A percentile compares a stretch with the other conserved stretches of the same genome.
Evolutionary conservation across 2,113 vertebrate species (phyloP).

Genomic region (Petaurus breviceps): DNA sequence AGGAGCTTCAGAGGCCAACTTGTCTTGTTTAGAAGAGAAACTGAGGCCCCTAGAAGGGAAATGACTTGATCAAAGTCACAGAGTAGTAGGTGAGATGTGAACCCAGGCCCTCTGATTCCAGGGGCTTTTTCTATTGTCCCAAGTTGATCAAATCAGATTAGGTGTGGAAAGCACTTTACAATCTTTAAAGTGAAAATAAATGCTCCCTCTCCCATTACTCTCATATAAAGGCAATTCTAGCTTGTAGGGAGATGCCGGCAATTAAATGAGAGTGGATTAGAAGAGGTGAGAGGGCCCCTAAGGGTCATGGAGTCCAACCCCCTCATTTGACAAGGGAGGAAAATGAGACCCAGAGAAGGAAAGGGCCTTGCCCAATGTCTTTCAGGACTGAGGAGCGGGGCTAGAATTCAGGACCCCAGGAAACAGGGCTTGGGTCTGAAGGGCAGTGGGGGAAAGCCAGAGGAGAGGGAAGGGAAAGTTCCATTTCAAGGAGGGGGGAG

Average conservation of each 20-base stretch:
- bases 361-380: not conserved
- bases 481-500: conserved; percentile 16
- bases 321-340: not conserved
- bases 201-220: not conserved
- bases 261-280: not conserved
- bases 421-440: not conserved
- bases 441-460: not conserved
- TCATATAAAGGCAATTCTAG: not conserved
- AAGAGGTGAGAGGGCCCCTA: not conserved
- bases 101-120: not conserved
- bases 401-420: conserved; percentile 42
- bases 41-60: not conserved
- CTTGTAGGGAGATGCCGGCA: not conserved
- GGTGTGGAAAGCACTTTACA: not conserved
- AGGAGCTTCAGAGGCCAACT: not conserved
- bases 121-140: not conserved
- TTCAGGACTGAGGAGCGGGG: not conserved
- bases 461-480: not conserved
- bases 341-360: not conserved
- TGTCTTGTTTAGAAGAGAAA: not conserved
- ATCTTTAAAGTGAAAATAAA: not conserved
- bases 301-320: not conserved
- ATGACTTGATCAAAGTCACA: not conserved
- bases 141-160: not conserved
- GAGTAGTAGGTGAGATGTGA: not conserved